Evolutionary conservation across 2,113 vertebrate species (phyloP).

Genomic region (Chaetorhynchus papuensis): DNA sequence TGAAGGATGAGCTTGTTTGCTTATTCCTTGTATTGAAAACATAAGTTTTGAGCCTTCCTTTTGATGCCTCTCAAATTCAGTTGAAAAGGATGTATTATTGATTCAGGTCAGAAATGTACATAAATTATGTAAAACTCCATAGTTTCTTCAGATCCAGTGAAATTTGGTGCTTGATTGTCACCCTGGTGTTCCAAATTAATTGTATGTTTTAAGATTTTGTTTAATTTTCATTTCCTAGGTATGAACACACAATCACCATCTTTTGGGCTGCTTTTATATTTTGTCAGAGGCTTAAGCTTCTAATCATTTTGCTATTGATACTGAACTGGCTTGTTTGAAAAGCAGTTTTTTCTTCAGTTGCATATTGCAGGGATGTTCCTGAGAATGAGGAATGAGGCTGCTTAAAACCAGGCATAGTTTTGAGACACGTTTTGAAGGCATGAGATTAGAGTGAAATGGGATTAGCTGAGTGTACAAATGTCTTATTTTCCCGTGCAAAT

Average conservation of each 20-base stretch:
- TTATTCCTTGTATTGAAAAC: neutral
- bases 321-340: neutral
- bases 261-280: neutral
- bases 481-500: neutral
- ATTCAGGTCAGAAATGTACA: neutral
- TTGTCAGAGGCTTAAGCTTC: neutral
- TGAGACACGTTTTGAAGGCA: neutral
- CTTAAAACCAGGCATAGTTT: neutral
- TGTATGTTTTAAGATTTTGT: neutral
- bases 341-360: neutral
- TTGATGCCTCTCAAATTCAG: neutral
- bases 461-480: neutral
- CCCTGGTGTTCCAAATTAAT: neutral
- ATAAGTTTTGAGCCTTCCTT: neutral
- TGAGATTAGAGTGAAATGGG: neutral
- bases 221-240: neutral
- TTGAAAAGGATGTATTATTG: neutral
- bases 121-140: neutral
- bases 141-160: neutral
- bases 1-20: neutral
- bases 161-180: neutral
- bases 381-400: neutral
- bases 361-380: neutral
- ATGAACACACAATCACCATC: neutral
- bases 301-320: neutral